These are phyloP conservation scores for Drosophila anceps DNA, from an alignment of 2,888 invertebrate species.

Conservation along the genomic window DNA sequence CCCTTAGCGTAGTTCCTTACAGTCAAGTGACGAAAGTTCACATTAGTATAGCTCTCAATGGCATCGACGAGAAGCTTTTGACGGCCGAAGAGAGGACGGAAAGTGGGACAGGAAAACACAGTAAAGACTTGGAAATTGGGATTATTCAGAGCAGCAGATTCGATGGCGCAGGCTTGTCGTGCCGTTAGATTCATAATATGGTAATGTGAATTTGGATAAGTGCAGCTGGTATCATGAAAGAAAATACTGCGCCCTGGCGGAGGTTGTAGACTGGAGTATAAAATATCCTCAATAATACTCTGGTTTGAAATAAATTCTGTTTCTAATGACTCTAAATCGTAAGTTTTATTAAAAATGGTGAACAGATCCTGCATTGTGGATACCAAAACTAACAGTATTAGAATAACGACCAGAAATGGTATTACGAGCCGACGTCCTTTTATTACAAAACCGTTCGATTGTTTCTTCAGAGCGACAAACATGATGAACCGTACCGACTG, in stretches of 20 bases:
- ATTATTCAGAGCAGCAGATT: constrained; percentile 84
- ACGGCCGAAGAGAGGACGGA: constrained; percentile 15
- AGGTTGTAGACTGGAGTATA: constrained; percentile 63
- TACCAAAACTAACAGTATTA: neutral
- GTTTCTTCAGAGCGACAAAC: neutral
- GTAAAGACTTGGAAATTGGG: constrained; percentile 82
- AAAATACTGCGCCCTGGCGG: constrained; percentile 81
- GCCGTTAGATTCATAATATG: constrained; percentile 73
- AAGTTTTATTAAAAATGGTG: neutral
- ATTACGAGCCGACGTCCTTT: neutral
- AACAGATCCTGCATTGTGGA: neutral
- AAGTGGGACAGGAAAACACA: constrained; percentile 81
- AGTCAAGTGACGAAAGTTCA: constrained; percentile 81
- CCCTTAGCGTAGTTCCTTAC: constrained; percentile 80
- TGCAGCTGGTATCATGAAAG: constrained; percentile 84
- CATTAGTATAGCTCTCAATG: constrained; percentile 79
- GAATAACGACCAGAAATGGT: neutral
- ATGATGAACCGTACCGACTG: neutral
- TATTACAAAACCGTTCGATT: neutral
- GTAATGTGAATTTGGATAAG: constrained; percentile 4
- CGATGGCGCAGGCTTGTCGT: constrained; percentile 84
- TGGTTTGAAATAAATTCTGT: neutral
- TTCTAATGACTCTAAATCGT: neutral
- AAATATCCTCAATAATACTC: neutral
- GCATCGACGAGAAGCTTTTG: constrained; percentile 68